These are phyloP conservation scores for mouse (Mus musculus) DNA, from an alignment of 2,113 vertebrate genomes.

Conservation along the genomic window GRCm39 chrX:87765001-87765500, in stretches of 20 bases:
- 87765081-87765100: neutral
- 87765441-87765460: neutral
- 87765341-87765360: neutral
- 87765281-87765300: neutral
- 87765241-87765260: slow-evolving; percentile 24
- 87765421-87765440: neutral
- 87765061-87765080: neutral
- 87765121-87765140: neutral
- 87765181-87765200: neutral
- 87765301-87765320: neutral
- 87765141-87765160: neutral
- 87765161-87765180: neutral
- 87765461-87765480: neutral
- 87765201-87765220: neutral
- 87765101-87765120: slow-evolving; percentile 8
- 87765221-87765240: neutral
- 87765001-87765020: neutral
- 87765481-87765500: neutral
- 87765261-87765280: neutral
- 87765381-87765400: neutral
- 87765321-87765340: neutral
- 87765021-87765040: neutral
- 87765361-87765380: neutral
- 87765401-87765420: neutral
- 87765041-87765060: neutral